Evolutionary conservation across 2,797 vertebrate species (phyloP).

Genomic region (Champsocephalus esox): DNA sequence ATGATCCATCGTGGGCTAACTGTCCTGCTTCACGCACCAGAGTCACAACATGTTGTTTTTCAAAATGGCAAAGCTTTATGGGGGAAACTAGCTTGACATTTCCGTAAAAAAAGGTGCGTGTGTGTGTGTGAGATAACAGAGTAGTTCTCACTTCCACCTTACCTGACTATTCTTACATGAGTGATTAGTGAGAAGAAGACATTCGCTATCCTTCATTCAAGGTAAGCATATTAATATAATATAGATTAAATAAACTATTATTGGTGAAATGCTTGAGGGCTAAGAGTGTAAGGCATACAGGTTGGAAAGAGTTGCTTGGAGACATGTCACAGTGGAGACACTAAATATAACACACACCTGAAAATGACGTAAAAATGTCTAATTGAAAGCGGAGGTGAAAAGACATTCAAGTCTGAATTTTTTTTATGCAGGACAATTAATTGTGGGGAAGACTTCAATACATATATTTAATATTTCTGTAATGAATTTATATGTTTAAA

Average conservation of each 20-base stretch:
- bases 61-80: not conserved
- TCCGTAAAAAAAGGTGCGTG: not conserved
- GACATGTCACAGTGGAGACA: too few species aligned
- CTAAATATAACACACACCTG: too few species aligned
- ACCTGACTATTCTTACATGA: not conserved
- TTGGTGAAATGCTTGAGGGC: not conserved
- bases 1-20: not conserved
- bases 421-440: too few species aligned
- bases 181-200: accelerated
- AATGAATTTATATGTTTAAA: too few species aligned
- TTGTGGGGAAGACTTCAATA: too few species aligned
- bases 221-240: slow-evolving; percentile 62
- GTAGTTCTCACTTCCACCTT: slow-evolving; percentile 41
- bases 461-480: too few species aligned
- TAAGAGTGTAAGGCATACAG: not conserved
- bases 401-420: too few species aligned
- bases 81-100: not conserved
- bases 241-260: not conserved
- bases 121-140: not conserved
- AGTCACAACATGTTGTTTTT: slow-evolving; percentile 2
- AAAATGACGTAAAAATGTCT: too few species aligned
- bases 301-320: too few species aligned
- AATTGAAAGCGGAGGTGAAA: too few species aligned
- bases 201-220: slow-evolving; percentile 1
- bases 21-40: slow-evolving; percentile 6